Evolutionary conservation across 1,140 invertebrate genomes (phyloP), one percentile per base, ranked within the genome.

Genomic region (Drosophila ambigua): DNA sequence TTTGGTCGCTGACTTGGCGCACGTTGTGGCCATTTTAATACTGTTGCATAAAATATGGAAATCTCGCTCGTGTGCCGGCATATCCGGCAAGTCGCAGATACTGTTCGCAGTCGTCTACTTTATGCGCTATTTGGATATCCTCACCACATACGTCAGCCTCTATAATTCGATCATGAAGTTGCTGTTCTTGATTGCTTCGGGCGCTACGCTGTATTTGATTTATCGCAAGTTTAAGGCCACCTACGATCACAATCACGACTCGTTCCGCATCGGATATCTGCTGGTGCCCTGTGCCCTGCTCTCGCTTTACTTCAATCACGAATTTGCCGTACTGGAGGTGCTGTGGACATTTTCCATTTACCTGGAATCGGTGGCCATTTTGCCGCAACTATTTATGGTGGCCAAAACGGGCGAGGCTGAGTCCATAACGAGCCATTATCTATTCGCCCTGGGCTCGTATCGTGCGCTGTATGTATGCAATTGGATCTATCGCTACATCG

Each of bases 321-420:
- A 99, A 35, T 99, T 98, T 88, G 95, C 95, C 24, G 93, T 97
- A 15, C 93, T 99, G 89, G 99, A 99, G 94, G 97, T 98, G 92
- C 92, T 99, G 67, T 99, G 99, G 99, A 99, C 99, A 43, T 99
- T 99, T 93, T 99, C 98, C 89, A 99, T 99, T 94, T 99, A 99
- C 92, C 93, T 99, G 92, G 99, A 99, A 92, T 96, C 98, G 4
- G 98, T 99, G 43, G 99, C 99, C 55, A 99, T 99, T 92, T 93
- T 99, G 75, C 99, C 99, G 0, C 99, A 99, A 92, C 92, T 99
- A 64, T 99, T 99, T 93, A 95, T 99, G 94, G 98, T 99, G 7
- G 98, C 97, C 59, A 99, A 99, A 93, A 99, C 99, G 8, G 99
- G 99, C 24, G 98, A 99, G 93, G 99, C 99, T 7, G 99, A 99